These are phyloP conservation scores for Lepidochitona cinerea DNA, from an alignment of 2,888 invertebrate genomes.

Conservation along the genomic window DNA sequence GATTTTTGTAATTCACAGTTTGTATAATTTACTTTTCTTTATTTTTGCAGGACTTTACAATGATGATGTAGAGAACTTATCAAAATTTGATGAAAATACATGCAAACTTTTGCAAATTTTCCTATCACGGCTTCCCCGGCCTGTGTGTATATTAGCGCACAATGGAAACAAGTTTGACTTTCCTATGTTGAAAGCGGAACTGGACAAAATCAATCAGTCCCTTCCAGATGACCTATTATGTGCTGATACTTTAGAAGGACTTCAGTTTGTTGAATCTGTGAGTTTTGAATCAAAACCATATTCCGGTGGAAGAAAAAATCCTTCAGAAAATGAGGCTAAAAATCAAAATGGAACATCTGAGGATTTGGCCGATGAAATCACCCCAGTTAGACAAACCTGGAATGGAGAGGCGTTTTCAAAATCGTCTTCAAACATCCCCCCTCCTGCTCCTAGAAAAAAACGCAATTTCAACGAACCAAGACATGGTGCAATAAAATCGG, in stretches of 20 bases:
- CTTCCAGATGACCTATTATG: slow-evolving; percentile 76
- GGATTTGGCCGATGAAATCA: neutral
- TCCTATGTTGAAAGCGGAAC: slow-evolving; percentile 80
- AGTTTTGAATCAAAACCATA: too few species aligned
- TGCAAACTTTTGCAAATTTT: slow-evolving; percentile 78
- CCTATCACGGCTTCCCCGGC: slow-evolving; percentile 77
- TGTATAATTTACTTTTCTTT: neutral
- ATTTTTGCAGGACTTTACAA: slow-evolving; percentile 76
- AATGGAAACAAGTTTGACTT: slow-evolving; percentile 86
- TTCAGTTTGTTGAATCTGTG: slow-evolving; percentile 67
- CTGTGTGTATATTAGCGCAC: slow-evolving; percentile 86
- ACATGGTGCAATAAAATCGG: neutral
- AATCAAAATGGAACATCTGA: neutral
- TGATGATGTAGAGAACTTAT: slow-evolving; percentile 77
- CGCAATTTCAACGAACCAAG: neutral
- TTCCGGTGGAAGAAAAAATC: too few species aligned
- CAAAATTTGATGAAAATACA: slow-evolving; percentile 75
- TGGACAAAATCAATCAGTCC: slow-evolving; percentile 74
- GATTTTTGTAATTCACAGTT: neutral
- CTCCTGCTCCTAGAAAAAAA: neutral
- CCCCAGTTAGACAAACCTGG: neutral
- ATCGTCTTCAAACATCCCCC: neutral
- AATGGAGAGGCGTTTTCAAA: too few species aligned
- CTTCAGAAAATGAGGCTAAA: too few species aligned
- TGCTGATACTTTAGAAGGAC: slow-evolving; percentile 79